Conservation (phyloP, 2,888 invertebrate genomes). For the Agrilus mali region DNA sequence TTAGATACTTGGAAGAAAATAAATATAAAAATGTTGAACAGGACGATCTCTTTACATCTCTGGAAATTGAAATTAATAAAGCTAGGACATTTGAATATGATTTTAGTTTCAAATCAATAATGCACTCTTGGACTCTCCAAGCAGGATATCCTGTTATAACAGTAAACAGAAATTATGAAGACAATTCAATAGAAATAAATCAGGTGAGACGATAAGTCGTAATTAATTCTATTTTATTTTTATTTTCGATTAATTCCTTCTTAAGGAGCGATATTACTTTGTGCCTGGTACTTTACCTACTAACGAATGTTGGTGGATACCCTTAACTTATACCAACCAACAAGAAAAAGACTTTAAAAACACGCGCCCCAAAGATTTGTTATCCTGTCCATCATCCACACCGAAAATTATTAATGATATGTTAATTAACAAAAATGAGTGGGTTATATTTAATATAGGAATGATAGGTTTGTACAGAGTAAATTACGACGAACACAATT, state of each 20-base stretch:
- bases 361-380: conserved; percentile 42
- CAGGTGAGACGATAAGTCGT: conserved; percentile 35
- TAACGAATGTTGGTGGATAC: conserved; percentile 48
- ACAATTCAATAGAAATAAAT: conserved; percentile 39
- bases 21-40: conserved; percentile 67
- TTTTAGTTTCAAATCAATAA: conserved; percentile 55
- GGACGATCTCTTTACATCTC: conserved; percentile 70
- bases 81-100: conserved; percentile 37
- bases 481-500: conserved; percentile 65
- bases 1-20: conserved; percentile 50
- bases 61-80: conserved; percentile 46
- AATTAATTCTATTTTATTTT: neutral
- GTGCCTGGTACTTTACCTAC: neutral
- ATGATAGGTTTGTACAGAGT: conserved; percentile 61
- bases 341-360: conserved; percentile 35
- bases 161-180: conserved; percentile 46
- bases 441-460: conserved; percentile 63
- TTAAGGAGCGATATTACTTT: conserved; percentile 12
- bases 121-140: conserved; percentile 81
- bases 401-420: conserved; percentile 22
- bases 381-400: conserved; percentile 30
- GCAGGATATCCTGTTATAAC: conserved; percentile 71
- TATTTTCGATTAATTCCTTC: neutral
- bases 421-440: conserved; percentile 40
- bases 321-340: conserved; percentile 44